phyloP scores from a whole-genome alignment of 2,888 invertebrate species.

The Nowickia ferox region DNA sequence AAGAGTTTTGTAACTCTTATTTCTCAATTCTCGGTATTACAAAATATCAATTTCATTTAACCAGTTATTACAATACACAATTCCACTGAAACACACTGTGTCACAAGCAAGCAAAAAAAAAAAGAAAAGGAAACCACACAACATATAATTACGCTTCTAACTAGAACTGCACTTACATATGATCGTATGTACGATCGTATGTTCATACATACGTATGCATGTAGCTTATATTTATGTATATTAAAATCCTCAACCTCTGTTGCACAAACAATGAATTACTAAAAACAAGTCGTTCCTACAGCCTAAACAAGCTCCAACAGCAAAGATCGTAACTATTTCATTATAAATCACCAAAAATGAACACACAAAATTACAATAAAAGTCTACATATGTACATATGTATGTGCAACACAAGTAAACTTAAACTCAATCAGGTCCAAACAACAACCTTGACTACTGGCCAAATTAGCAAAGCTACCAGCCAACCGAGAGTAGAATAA shows the following conservation, averaged over 20 bases:
- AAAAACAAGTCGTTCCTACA: conserved; percentile 15
- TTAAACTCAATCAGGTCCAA: conserved; percentile 59
- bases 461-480: conserved; percentile 60
- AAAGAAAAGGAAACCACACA: conserved; percentile 2
- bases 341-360: conserved; percentile 60
- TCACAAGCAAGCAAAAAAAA: neutral
- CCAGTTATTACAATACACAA: conserved; percentile 33
- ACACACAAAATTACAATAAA: conserved; percentile 17
- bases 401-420: conserved; percentile 17
- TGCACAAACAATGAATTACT: conserved; percentile 57
- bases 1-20: neutral
- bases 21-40: neutral
- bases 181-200: neutral
- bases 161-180: conserved; percentile 12
- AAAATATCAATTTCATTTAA: neutral
- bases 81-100: conserved; percentile 49
- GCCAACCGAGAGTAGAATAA: conserved; percentile 25
- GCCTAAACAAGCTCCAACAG: conserved; percentile 11
- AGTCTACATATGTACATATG: neutral
- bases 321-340: conserved; percentile 53
- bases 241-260: conserved; percentile 69
- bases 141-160: conserved; percentile 31
- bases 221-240: neutral
- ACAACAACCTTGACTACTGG: conserved; percentile 70
- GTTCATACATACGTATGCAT: too few relatives aligned